These are phyloP conservation scores for Brachionus rotundiformis DNA, from an alignment of 1,140 invertebrate genomes.

Conservation along the genomic window DNA sequence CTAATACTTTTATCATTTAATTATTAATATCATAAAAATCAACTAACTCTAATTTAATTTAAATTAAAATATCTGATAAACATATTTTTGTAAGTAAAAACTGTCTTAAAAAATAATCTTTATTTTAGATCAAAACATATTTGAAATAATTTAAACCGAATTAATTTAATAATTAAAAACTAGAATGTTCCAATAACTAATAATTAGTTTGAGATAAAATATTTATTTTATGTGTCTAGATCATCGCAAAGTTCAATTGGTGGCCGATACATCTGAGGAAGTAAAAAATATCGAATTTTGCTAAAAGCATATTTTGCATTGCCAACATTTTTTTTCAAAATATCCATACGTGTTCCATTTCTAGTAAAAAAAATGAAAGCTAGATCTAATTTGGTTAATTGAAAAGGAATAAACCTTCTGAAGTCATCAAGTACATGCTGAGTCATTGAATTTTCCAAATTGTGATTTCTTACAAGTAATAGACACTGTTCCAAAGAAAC, in stretches of 20 bases:
- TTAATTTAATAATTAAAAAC: background rate
- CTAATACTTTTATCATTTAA: too few species aligned
- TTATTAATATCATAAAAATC: too few species aligned
- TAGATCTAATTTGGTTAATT: background rate
- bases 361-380: background rate
- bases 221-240: slow-evolving; percentile 27
- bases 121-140: too few species aligned
- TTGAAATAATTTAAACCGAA: background rate
- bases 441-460: background rate
- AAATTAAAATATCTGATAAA: too few species aligned
- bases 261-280: slow-evolving; percentile 33
- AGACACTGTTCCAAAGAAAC: slow-evolving; percentile 46
- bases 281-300: slow-evolving; percentile 37
- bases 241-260: slow-evolving; percentile 45
- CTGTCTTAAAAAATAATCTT: too few species aligned
- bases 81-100: too few species aligned
- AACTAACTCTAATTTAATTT: too few species aligned
- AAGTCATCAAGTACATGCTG: slow-evolving; percentile 49
- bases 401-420: background rate
- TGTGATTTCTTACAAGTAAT: slow-evolving; percentile 29
- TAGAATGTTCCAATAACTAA: background rate
- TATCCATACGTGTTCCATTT: slow-evolving; percentile 46
- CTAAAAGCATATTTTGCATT: slow-evolving; percentile 42
- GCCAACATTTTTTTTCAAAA: slow-evolving; percentile 44
- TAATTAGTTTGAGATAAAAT: too few species aligned